Evolutionary conservation across 2,888 invertebrate species (phyloP).

Genomic region (Unio pictorum): DNA sequence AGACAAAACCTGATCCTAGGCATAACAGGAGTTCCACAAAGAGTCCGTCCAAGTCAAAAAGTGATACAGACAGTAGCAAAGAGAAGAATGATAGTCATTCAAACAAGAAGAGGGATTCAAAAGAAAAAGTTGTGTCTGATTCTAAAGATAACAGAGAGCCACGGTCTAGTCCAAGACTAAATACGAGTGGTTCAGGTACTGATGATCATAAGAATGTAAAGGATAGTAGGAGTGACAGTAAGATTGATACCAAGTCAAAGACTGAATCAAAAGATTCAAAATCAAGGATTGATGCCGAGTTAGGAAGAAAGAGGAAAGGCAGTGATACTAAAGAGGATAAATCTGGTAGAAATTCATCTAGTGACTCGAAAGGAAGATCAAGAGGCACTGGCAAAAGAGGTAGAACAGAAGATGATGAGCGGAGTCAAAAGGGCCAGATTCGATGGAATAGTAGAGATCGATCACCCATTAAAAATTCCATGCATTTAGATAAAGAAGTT

Average conservation of each 20-base stretch:
- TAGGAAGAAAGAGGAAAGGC: not conserved
- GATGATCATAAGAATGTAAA: too few species aligned
- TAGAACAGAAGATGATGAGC: constrained; percentile 6
- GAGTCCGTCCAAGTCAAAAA: not conserved
- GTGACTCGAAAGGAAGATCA: constrained; percentile 4
- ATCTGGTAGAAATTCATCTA: not conserved
- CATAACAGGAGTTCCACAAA: not conserved
- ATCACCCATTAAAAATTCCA: not conserved
- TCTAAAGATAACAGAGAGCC: not conserved
- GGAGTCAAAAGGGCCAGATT: constrained; percentile 2
- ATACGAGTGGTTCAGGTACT: not conserved
- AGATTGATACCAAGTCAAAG: constrained; percentile 1
- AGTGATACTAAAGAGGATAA: not conserved
- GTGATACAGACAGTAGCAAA: not conserved
- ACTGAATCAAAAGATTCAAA: constrained; percentile 3
- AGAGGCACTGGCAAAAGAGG: constrained; percentile 7
- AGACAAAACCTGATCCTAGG: not conserved
- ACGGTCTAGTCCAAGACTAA: constrained; percentile 5
- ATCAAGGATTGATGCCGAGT: not conserved
- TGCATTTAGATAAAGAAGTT: constrained; percentile 2
- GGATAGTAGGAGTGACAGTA: too few species aligned
- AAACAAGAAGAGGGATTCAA: constrained; percentile 21
- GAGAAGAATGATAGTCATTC: constrained; percentile 15
- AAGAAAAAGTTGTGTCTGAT: constrained; percentile 1
- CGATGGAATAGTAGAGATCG: not conserved